A percentile compares a stretch with the other conserved stretches of the same genome.
Evolutionary conservation across 1,140 invertebrate species (phyloP).

Genomic region (Aplysia californica): DNA sequence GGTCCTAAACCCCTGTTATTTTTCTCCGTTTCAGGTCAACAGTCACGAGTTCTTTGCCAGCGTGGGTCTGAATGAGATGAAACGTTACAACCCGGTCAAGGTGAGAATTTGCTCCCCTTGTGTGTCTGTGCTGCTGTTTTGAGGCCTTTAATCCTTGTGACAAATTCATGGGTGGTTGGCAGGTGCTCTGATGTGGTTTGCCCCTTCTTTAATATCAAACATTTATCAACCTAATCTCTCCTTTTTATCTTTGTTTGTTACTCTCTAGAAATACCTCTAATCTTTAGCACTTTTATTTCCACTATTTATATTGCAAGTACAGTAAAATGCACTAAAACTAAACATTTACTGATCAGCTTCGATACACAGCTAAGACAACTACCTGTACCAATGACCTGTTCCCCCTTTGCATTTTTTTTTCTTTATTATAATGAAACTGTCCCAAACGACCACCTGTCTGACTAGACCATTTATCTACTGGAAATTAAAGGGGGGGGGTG

Average conservation of each 20-base stretch:
- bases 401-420: no score
- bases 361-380: background rate
- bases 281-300: background rate
- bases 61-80: conserved; percentile 28
- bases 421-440: no score
- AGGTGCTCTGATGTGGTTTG: no score
- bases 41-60: conserved; percentile 40
- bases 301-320: background rate
- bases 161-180: background rate
- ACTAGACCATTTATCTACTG: no score
- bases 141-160: background rate
- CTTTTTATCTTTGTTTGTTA: no score
- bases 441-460: no score
- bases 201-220: no score
- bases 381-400: background rate
- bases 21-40: conserved; percentile 36
- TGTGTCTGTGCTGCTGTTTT: background rate
- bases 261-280: no score
- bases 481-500: no score
- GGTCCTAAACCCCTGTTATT: background rate
- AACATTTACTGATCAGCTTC: background rate
- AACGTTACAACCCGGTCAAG: conserved; percentile 39
- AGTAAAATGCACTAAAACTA: background rate
- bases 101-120: conserved; percentile 28
- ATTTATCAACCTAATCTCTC: no score